Base-by-base conservation (phyloP, 2,797 vertebrate species). In the Pitangus sulphuratus region DNA sequence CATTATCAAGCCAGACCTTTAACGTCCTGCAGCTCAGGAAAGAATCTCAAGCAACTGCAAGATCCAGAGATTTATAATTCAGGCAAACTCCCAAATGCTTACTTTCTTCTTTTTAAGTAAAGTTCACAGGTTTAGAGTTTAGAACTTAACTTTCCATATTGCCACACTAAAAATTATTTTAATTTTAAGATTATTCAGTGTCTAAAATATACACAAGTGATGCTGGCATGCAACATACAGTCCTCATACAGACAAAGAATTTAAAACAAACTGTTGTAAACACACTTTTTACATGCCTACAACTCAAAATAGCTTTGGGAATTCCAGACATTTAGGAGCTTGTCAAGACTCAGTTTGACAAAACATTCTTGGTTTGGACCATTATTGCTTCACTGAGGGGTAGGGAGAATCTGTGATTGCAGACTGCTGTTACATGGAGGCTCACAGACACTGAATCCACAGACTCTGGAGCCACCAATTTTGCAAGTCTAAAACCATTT, bases 1-100 rank as follows among this genome's bases (percentile, higher is more conserved):
- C n/a, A 61, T 65, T 89, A 92, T 39, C 7, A 0, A 69, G 68
- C 39, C 50, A 86, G 45, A 90, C 65, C 47, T 85, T 86, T 28
- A 85, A 51, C 28, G 53, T 87, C 80, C 80, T 76, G 39, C 24
- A 60, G 62, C 37, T 85, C 47, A 68, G 76, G 40, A 82, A 96
- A 79, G 20, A 62, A n/a, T 20, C 45, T 60, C 56, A 72, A 51
- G 28, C 13, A 89, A 84, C 22, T 48, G 15, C 21, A 82, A 53
- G 25, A 68, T 5, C 4, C 22, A 82, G 45, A 71, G 8, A 64
- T 30, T 71, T 68, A 58, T 9, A 56, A 70, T 15, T 15, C 8
- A 74, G 48, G 18, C 20, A 78, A 87, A 37, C 11, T 50, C 11
- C 14, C 15, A 80, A 58, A 91, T 18, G 4, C 18, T 75, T 47